Conservation (phyloP, 2,113 vertebrate species). For the Podarcis cretensis region DNA sequence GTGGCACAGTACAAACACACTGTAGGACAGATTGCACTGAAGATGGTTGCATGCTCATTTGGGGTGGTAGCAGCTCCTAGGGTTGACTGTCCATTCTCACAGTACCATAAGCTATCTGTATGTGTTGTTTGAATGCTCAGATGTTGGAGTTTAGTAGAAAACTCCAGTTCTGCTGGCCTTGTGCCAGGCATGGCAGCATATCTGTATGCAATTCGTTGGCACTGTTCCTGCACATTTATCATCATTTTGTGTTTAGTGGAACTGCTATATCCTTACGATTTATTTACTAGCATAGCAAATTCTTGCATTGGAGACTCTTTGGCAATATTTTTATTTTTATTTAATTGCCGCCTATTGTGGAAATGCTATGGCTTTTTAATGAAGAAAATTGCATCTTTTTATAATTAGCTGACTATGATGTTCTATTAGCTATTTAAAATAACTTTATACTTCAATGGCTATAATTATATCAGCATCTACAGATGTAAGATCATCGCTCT, state of each 20-base stretch:
- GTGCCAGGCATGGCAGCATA: neutral
- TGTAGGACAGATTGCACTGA: neutral
- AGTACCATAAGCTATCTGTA: neutral
- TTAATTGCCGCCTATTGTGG: constrained; percentile 6
- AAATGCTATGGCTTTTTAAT: neutral
- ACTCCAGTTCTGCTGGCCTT: neutral
- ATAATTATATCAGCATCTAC: constrained; percentile 27
- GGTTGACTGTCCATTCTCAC: neutral
- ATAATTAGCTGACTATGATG: constrained; percentile 22
- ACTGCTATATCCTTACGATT: neutral
- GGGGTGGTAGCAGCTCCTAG: neutral
- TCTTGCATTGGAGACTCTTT: neutral
- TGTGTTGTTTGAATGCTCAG: neutral
- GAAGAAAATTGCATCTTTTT: neutral
- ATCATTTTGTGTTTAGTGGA: neutral
- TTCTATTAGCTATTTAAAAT: constrained; percentile 42
- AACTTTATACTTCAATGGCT: constrained; percentile 3
- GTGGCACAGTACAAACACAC: neutral
- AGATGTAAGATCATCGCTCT: constrained; percentile 12
- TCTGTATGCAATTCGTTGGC: neutral
- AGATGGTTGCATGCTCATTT: neutral
- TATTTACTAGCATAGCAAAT: neutral
- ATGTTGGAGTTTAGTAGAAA: neutral
- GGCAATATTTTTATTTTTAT: constrained; percentile 6
- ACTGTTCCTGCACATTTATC: neutral